These are phyloP conservation scores for Meandrina meandrites DNA, from an alignment of 92 coral and sea anemone species.

Conservation along the genomic window DNA sequence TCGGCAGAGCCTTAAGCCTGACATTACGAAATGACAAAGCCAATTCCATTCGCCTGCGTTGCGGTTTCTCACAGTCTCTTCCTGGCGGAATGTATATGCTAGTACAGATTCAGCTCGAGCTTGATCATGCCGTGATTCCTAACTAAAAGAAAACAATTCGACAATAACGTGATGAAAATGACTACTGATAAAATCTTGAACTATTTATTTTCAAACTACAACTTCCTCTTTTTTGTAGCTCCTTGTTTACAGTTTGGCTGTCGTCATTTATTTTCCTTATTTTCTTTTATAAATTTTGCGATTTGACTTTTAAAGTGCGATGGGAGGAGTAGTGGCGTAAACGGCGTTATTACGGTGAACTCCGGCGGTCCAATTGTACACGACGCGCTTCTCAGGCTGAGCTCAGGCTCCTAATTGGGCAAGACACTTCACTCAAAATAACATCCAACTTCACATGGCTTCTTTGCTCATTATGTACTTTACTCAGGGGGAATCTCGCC, in stretches of 20 bases:
- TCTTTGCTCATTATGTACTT: neutral
- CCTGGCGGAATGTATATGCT: neutral
- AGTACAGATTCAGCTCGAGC: neutral
- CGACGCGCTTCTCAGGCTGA: too few relatives aligned
- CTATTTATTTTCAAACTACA: neutral
- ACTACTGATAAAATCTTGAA: neutral
- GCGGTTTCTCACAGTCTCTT: neutral
- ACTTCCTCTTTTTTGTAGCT: neutral
- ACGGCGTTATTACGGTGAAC: neutral
- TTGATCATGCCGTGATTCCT: neutral
- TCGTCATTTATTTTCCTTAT: neutral
- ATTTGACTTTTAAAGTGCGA: too few relatives aligned
- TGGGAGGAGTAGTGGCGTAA: too few relatives aligned
- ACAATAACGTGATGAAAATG: neutral
- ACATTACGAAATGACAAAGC: too few relatives aligned
- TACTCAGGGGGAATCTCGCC: neutral
- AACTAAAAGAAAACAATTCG: neutral
- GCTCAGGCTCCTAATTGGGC: neutral
- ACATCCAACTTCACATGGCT: neutral
- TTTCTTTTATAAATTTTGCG: neutral
- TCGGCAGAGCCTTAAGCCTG: too few relatives aligned
- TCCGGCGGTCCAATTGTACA: too few relatives aligned
- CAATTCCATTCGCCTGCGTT: neutral
- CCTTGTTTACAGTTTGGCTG: neutral
- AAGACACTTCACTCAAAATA: neutral